Evolutionary conservation across 2,888 invertebrate species (phyloP), one percentile per base, ranked within the genome.

Genomic region (Barypeithes pellucidus): DNA sequence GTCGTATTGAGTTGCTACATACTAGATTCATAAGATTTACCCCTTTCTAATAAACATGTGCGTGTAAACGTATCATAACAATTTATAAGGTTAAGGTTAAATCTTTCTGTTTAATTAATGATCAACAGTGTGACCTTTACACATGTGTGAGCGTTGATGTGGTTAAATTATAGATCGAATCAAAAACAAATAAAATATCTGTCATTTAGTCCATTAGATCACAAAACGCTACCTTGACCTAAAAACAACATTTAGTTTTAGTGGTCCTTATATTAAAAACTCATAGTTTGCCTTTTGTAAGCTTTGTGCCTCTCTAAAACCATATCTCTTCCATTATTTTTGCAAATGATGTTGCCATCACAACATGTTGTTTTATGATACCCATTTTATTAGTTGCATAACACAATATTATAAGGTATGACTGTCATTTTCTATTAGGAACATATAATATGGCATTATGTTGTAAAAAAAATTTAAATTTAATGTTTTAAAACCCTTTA

Each of bases 71-170:
- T 14, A 18, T 29, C 24, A 57, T 57, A 36, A 57, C 18, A 3
- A 14, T 52, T 24, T 52, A 16, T 18, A 29, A 24, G 16, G 33
- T 33, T 57, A 57, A 50, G 50, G 50, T 50, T 50, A 50, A 50
- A 50, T 3, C 50, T 22, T 18, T 22, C 20, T 22, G 22, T n/a
- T 11, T 50, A 22, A 14, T 11, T 50, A 22, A 50, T 20, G n/a
- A 50, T 50, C 24, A 50, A 50, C 50, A 24, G 12, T 22, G n/a
- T 22, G 4, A 12, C 50, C 24, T 12, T 16, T 50, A 24, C 12
- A 3, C 22, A 50, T n/a, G 22, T 50, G 50, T 11, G 0, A 4
- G 3, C 4, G 2, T 0, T 22, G 12, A 50, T 12, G 0, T 20
- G 22, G 1, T 3, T 22, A 12, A 50, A 14, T 50, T 5, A 50